Base-by-base conservation (phyloP, 2,113 vertebrate species). In the Nesogale talazaci region DNA sequence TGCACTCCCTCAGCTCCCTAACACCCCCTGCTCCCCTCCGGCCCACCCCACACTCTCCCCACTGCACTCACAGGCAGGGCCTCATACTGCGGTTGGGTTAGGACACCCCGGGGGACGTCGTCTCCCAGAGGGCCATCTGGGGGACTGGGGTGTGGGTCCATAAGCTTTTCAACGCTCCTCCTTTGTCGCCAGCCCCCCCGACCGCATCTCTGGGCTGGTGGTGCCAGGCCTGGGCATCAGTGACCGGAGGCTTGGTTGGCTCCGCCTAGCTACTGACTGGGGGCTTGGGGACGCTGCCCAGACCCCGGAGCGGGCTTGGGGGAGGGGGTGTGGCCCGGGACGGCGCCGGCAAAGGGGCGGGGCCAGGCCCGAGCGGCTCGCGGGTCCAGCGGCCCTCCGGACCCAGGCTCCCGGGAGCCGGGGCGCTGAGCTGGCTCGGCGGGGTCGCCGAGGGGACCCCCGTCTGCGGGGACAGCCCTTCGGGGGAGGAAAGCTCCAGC, bases 401-500 rank as follows among this genome's bases (percentile, higher is more conserved):
- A 4, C 52, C 56, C 3, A 0, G 31, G 23, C 69, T 0, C 3
- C 40, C 0, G n/a, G n/a, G n/a, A n/a, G n/a, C n/a, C n/a, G n/a
- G n/a, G n/a, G n/a, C n/a, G n/a, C n/a, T n/a, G n/a, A n/a, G n/a
- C n/a, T n/a, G n/a, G n/a, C n/a, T n/a, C n/a, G n/a, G n/a, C n/a
- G n/a, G n/a, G n/a, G n/a, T n/a, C n/a, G 15, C 15, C 65, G 40
- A 0, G 7, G 69, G 77, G n/a, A 79, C 14, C 31, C 86, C 83
- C 17, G 83, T 61, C 42, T 70, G 67, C 25, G 17, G 76, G 69
- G 84, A 86, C 89, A 86, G 82, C 89, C 91, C 40, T 34, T 25
- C 2, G 83, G 87, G 42, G 1, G 6, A 27, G 22, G 42, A 25
- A 89, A 92, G 34, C 97, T 98, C 98, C 98, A 96, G 97, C 96